Base-by-base conservation (phyloP, 2,113 vertebrate species). In the Myrmophylax atrothorax region DNA sequence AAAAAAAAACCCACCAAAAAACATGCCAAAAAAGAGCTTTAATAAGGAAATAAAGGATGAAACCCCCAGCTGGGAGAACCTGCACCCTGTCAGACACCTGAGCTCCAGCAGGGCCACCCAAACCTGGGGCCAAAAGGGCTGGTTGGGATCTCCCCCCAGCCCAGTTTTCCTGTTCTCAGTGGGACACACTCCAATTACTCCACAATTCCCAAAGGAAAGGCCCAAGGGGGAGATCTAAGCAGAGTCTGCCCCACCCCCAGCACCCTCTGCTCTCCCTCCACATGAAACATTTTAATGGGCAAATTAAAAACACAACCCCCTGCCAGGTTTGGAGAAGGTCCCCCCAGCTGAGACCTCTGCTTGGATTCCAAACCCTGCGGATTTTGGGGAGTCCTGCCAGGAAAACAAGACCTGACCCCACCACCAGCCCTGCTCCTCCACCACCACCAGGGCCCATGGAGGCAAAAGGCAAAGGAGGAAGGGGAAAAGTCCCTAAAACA, bases 371-470 rank as follows among this genome's bases (percentile, higher is more conserved):
- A 50, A 55, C 80, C 50, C 62, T 29, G 38, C 18, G 17, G 2
- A 0, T 69, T 64, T 53, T 12, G 23, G 44, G 55, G 37, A 47
- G 62, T 23, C 63, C 44, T n/a, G 38, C 24, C 24, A 40, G 31
- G 18, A 72, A 72, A 87, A 56, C 0, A 1, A 59, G 63, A 35
- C 49, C 31, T 19, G 33, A 38, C 9, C 28, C 26, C 20, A 8
- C 2, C 0, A 6, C 37, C 7, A 0, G n/a, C 58, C 44, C 23
- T n/a, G 33, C 19, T 33, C 53, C 53, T 19, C 55, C 56, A 56
- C 2, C 18, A 33, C 26, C 63, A n/a, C 33, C 28, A 74, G 49
- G 35, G 38, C 59, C 1, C 31, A 33, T 6, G 9, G 44, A 44
- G 79, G 13, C 24, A 35, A 87, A 81, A 59, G 0, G 14, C 42